A percentile compares a stretch with the other conserved stretches of the same genome.
Conservation (phyloP, 2,113 vertebrate species). For the Struthio camelus region DNA sequence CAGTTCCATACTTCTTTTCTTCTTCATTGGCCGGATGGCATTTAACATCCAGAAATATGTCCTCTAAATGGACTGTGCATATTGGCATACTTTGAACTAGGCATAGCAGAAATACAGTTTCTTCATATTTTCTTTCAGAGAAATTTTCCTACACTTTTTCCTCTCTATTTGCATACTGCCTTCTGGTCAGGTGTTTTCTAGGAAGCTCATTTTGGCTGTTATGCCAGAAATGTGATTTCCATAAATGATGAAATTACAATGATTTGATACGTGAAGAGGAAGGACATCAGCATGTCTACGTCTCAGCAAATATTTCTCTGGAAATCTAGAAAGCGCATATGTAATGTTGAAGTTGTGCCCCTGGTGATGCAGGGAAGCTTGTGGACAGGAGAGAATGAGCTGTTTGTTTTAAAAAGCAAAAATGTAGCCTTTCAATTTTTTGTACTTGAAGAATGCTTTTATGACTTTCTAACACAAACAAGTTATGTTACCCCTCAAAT, state of each 20-base stretch:
- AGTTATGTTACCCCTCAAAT: background rate
- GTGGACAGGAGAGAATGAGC: background rate
- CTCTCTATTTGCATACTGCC: background rate
- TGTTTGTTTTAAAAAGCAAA: background rate
- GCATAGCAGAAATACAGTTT: background rate
- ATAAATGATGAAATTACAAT: background rate
- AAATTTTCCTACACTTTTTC: fast-evolving
- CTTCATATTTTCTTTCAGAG: background rate
- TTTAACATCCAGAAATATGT: background rate
- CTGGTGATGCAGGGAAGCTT: background rate
- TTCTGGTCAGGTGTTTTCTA: background rate
- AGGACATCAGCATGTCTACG: background rate
- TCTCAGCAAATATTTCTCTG: background rate
- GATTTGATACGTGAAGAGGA: background rate
- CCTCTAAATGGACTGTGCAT: background rate
- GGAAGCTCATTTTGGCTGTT: background rate
- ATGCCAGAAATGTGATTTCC: background rate
- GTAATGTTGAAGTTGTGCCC: background rate
- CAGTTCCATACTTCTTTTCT: background rate
- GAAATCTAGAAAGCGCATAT: background rate
- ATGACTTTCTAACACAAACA: background rate
- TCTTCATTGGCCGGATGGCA: background rate
- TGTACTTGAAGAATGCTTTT: background rate
- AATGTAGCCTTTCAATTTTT: background rate
- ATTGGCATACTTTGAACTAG: background rate